phyloP scores from a whole-genome alignment of 2,888 invertebrate species.

The Liodrosophila aerea region DNA sequence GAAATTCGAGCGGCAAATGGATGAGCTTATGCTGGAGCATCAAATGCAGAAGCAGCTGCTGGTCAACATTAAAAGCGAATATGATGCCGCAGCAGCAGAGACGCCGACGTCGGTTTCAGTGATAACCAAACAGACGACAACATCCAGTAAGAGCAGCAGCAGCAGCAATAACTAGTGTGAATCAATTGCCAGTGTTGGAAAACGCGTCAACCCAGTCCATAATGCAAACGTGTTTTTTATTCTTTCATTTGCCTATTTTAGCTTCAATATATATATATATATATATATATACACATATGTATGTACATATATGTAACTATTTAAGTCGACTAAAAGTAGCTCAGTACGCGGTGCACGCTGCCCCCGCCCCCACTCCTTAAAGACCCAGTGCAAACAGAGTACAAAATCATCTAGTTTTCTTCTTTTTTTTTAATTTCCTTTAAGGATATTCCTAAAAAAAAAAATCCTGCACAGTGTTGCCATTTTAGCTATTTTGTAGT shows the following conservation, averaged over 20 bases:
- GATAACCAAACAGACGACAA: conserved; percentile 42
- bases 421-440: conserved; percentile 36
- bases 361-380: neutral
- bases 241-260: conserved; percentile 24
- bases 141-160: conserved; percentile 24
- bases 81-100: conserved; percentile 55
- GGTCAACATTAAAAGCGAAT: conserved; percentile 79
- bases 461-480: no score
- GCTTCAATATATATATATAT: conserved; percentile 23
- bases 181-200: conserved; percentile 23
- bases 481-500: no score
- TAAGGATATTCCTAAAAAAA: conserved; percentile 4
- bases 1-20: conserved; percentile 72
- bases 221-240: conserved; percentile 10
- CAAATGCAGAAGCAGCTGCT: conserved; percentile 79
- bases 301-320: conserved; percentile 23
- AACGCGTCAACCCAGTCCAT: conserved; percentile 6
- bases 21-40: conserved; percentile 80
- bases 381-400: conserved; percentile 57
- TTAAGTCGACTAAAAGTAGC: conserved; percentile 35
- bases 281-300: neutral
- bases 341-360: conserved; percentile 47
- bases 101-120: conserved; percentile 40
- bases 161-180: conserved; percentile 21
- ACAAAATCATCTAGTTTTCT: conserved; percentile 49